Base-by-base conservation (phyloP, 2,797 vertebrate species). In the Gadopsis bispinosus region DNA sequence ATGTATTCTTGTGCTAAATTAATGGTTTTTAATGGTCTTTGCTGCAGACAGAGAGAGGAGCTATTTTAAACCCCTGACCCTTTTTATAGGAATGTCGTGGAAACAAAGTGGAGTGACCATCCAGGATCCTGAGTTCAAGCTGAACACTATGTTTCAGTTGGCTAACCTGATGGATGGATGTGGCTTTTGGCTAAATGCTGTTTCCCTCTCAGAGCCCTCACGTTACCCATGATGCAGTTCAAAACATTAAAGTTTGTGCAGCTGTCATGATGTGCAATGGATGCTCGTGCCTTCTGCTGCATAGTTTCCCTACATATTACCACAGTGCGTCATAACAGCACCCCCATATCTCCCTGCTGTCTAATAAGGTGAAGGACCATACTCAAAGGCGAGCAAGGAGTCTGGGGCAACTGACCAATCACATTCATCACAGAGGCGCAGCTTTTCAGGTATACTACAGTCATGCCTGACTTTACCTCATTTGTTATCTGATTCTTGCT, bases 301-400 rank as follows among this genome's bases (percentile, higher is more conserved):
- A 73, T 69, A 67, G 48, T 80, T 79, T 70, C 58, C 29, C 33
- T 35, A 7, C 68, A 71, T 73, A 68, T 77, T 55, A 48, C 37
- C 66, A 26, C 55, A 60, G 43, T n/a, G 63, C 61, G 17, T 55
- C 63, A 66, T 66, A 68, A 78, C 75, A 71, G 26, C 69, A 29
- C 69, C 59, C 58, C 55, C 60, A 68, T 64, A 63, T 84, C 67
- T 86, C 58, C 48, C 69, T 75, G 80, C 87, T 89, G 73, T 85
- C 77, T 77, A 92, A 91, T 72, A 93, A 99, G 98, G 99, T 59
- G 98, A 99, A 91, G 97, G 96, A 62, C 97, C 97, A 77, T 99
- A 99, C 86, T 97, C 95, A 10, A 99, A 98, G 91, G 97, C 96
- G 60, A 94, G 89, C 93, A 97, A 97, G 89, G 97, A 99, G 26